Evolutionary conservation across 2,888 invertebrate genomes (phyloP).

Genomic region (Drepana falcataria): DNA sequence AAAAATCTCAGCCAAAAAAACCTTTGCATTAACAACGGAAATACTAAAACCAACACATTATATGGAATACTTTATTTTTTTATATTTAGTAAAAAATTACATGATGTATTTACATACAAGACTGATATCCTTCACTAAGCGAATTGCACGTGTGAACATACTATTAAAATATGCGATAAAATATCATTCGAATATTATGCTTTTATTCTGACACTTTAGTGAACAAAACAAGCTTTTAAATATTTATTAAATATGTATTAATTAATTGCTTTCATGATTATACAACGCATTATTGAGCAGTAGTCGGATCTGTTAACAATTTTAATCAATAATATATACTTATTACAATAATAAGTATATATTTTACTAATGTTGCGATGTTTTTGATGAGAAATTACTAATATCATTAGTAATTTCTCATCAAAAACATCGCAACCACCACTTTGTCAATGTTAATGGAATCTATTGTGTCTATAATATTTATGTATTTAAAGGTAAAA

Average conservation of each 20-base stretch:
- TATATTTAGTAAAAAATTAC: slow-evolving; percentile 74
- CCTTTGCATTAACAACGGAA: neutral
- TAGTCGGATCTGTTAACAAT: neutral
- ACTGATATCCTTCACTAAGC: slow-evolving; percentile 47
- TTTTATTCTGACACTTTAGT: slow-evolving; percentile 8
- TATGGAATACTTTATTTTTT: slow-evolving; percentile 63
- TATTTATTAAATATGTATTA: slow-evolving; percentile 1
- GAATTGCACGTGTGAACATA: slow-evolving; percentile 42
- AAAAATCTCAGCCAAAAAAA: too few relatives aligned
- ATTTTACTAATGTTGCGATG: too few relatives aligned
- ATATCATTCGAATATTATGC: neutral
- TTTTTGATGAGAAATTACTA: too few relatives aligned
- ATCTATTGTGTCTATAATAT: too few relatives aligned
- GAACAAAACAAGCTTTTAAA: slow-evolving; percentile 11
- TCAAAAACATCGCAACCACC: too few relatives aligned
- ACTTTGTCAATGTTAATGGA: too few relatives aligned
- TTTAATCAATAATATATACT: too few relatives aligned
- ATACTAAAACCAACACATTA: slow-evolving; percentile 43
- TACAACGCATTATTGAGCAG: neutral
- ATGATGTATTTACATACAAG: slow-evolving; percentile 65
- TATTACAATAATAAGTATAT: too few relatives aligned
- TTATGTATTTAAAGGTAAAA: too few relatives aligned
- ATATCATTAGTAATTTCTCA: too few relatives aligned
- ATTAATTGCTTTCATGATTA: neutral
- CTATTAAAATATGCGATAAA: neutral